Evolutionary conservation across 2,113 vertebrate genomes (phyloP), one percentile per base, ranked within the genome.

Genomic region (Suricata suricatta): DNA sequence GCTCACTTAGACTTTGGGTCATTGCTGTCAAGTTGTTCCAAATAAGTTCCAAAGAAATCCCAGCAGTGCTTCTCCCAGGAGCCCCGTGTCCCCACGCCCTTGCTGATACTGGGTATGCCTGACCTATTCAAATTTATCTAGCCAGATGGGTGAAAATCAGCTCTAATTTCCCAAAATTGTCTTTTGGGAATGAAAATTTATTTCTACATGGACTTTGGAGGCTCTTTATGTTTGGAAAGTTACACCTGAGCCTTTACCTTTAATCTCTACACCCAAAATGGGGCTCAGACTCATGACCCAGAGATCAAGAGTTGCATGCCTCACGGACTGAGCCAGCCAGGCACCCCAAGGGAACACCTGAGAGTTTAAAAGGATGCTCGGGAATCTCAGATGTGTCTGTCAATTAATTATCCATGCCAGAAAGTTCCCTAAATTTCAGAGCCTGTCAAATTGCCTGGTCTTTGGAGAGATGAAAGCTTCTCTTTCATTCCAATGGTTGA

Each of bases 371-470:
- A 90, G 27, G 68, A 68, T 88, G 31, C n/a, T 72, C 76, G 84
- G 68, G 52, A 77, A 68, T 79, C 66, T 90, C 82, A 93, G 25
- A 77, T 79, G 44, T 57, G 52, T 71, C 89, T 91, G 50, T 90
- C 83, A 82, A 81, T 83, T 93, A 57, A 74, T 95, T 92, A 84
- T 81, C 38, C 35, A 86, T 68, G 72, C 63, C 47, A 90, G 90
- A 93, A 95, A 90, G 5, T 95, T 93, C 71, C 64, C 29, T 96
- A 66, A 29, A 81, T 88, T 91, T 88, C 82, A 82, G 86, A 93
- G 35, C 76, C 33, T 95, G 93, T 93, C 89, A 88, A 72, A 94
- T 77, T 91, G 23, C 64, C 82, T 96, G 93, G 54, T 88, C 38
- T 84, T 90, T 69, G 80, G 83, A 94, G 94, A 64, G 17, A 50